Conservation (phyloP, 2,797 vertebrate species). For the Thaleichthys pacificus region DNA sequence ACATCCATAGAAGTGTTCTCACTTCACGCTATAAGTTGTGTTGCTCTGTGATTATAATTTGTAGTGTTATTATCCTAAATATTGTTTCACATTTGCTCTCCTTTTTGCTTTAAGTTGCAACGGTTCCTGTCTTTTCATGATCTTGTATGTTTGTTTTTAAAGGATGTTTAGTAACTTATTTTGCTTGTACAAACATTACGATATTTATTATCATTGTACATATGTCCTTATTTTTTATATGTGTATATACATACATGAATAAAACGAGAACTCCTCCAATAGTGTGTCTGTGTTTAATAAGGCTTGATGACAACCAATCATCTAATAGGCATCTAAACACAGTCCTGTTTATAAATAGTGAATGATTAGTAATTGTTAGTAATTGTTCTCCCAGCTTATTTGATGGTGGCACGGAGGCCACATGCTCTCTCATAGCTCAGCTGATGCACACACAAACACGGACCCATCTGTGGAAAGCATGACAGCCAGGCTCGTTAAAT, state of each 20-base stretch:
- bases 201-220: conserved; percentile 89
- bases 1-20: conserved; percentile 33
- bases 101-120: conserved; percentile 42
- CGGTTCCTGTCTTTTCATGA: conserved; percentile 19
- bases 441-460: neutral
- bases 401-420: conserved; percentile 47
- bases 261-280: conserved; percentile 72
- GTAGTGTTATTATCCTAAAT: conserved; percentile 47
- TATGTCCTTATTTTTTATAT: conserved; percentile 87
- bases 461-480: conserved; percentile 56
- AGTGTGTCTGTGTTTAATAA: conserved; percentile 33
- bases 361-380: too few relatives aligned
- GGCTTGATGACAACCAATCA: neutral
- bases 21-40: conserved; percentile 64
- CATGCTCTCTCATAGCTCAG: conserved; percentile 46
- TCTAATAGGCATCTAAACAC: neutral
- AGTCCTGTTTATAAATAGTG: too few relatives aligned
- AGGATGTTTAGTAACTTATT: conserved; percentile 84
- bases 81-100: conserved; percentile 46
- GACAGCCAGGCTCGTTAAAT: conserved; percentile 48
- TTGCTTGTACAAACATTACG: conserved; percentile 82
- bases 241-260: conserved; percentile 83
- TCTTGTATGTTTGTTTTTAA: conserved; percentile 62
- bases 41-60: conserved; percentile 53
- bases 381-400: neutral